Evolutionary conservation across 2,888 invertebrate genomes (phyloP), one percentile per base, ranked within the genome.

Genomic region (Proisotoma minuta): DNA sequence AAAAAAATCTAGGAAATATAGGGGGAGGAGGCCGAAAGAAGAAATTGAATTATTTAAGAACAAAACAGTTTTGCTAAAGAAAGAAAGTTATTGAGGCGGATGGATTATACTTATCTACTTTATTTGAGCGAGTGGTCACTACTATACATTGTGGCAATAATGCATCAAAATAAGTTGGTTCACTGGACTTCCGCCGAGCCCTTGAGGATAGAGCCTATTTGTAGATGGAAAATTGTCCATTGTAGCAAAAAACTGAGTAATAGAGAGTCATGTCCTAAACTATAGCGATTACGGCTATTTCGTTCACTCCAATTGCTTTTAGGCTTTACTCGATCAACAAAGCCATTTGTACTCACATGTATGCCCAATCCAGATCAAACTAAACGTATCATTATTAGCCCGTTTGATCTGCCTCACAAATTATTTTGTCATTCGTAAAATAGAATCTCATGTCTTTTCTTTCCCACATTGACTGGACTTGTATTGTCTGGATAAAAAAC

Each of bases 331-430:
- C 8, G 34, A 34, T 34, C 8, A 15, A 34, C 8, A 8, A 34
- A 8, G 8, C 15, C 5, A 18, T 49, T 20, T 24, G 22, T 49
- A 3, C 23, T 34, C 12, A 12, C 8, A 49, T 49, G 20, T 47
- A n/a, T 54, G 53, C 39, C 23, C 39, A 15, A 18, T n/a, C 22
- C 24, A 54, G 39, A 28, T 54, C 53, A 24, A 54, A 10, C 54
- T 50, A 54, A 54, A 60, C 53, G 43, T 28, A 60, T 60, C 54
- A 54, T 60, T 47, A 60, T 60, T 54, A 60, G 60, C 54, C 49
- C 60, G n/a, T 60, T 60, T 60, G 60, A 60, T 54, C 60, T 54
- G 34, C 56, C 56, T 54, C 34, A 60, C 60, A 60, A 60, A 60
- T 60, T 60, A 60, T 54, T 60, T 54, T 39, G 26, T 28, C 60